These are phyloP conservation scores for Lamprotornis superbus DNA, from an alignment of 2,113 vertebrate species.

Conservation along the genomic window DNA sequence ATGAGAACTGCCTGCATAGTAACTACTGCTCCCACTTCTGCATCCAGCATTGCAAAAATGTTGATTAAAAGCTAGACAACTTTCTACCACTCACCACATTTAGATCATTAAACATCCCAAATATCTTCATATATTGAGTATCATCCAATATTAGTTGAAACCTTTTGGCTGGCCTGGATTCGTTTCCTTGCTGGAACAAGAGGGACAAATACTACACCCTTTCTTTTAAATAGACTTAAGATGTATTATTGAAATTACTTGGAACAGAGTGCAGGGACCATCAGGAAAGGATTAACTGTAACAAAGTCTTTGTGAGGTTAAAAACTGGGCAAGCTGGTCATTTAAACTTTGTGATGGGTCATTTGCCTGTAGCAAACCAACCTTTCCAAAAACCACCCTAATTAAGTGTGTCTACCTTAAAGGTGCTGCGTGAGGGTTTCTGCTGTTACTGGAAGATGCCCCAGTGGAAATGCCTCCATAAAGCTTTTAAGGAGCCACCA, in stretches of 20 bases:
- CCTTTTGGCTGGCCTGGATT: background rate
- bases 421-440: background rate
- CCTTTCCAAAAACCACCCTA: background rate
- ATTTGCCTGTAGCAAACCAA: background rate
- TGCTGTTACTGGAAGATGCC: constrained; percentile 17
- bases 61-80: background rate
- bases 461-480: background rate
- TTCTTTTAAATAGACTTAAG: constrained; percentile 51
- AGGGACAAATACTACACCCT: constrained; percentile 2
- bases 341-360: background rate
- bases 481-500: constrained; percentile 51
- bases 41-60: background rate
- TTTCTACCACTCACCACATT: background rate
- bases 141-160: background rate
- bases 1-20: background rate
- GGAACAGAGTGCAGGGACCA: background rate
- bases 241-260: constrained; percentile 2
- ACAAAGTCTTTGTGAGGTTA: constrained; percentile 32
- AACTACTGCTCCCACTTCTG: background rate
- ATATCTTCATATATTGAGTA: background rate
- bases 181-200: background rate
- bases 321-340: background rate
- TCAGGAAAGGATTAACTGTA: constrained; percentile 41
- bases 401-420: background rate
- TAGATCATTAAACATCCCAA: background rate